Evolutionary conservation across 2,797 vertebrate genomes (phyloP), one percentile per base, ranked within the genome.

Genomic region (Myotis findleyi): DNA sequence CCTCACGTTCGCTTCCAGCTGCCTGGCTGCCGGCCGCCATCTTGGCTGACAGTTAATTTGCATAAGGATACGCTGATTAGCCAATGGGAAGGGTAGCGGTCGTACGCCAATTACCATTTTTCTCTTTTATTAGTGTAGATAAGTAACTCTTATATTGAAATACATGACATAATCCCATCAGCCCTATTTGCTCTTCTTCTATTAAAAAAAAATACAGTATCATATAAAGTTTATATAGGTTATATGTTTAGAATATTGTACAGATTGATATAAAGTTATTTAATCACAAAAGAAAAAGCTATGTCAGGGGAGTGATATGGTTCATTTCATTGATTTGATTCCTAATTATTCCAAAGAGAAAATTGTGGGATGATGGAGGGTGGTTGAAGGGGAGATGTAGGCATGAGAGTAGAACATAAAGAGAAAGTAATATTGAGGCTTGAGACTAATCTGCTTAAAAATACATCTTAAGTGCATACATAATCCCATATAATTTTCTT

Each of bases 171-270:
- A 85, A 94, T 57, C 27, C 55, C 75, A 86, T 36, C 73, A 4
- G n/a, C 21, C 36, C 33, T 89, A 44, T 72, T 55, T 91, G 41
- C 7, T 84, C 79, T 73, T 89, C 47, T 64, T 84, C 30, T 33
- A 91, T 49, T 73, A 51, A 86, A 95, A 94, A n/a, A 89, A 97
- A 96, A 82, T 69, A 36, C 7, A 89, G 0, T 93, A 75, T 71
- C 36, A 62, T 55, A 85, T 83, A 84, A 84, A 83, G 38, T 79
- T 85, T n/a, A 73, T 11, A 79, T 55, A 18, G 10, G 25, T 89
- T 77, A n/a, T 62, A 94, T 73, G 18, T 75, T 81, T 51, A 85
- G n/a, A 80, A 89, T 94, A 96, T 27, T 89, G 16, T 47, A 90
- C 1, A 51, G 23, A 89, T 25, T 64, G 59, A 73, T 72, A 94